Conservation (phyloP, 2,888 invertebrate genomes). For the Listrodromus nycthemerus region DNA sequence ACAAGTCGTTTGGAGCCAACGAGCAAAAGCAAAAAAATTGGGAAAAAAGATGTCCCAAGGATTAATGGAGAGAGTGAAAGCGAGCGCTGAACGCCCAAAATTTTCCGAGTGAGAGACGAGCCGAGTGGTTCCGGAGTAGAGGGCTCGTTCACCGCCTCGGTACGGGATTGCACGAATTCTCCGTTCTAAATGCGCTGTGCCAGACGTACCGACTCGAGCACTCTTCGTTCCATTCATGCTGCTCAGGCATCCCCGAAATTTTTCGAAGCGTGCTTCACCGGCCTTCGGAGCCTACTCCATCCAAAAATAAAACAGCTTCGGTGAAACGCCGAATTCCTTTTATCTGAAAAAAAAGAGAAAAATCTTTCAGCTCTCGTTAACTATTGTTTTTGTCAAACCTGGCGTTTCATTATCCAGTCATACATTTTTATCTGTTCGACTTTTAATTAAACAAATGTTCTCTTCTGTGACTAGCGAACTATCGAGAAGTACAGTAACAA, state of each 20-base stretch:
- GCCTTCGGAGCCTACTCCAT: neutral
- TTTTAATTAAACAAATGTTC: too few relatives aligned
- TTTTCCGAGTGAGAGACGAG: conserved; percentile 39
- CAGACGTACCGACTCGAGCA: conserved; percentile 5
- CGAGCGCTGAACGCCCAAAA: conserved; percentile 38
- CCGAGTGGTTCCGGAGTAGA: conserved; percentile 14
- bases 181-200: conserved; percentile 26
- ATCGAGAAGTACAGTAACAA: neutral
- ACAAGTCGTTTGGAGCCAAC: conserved; percentile 48
- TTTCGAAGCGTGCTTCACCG: conserved; percentile 21
- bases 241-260: conserved; percentile 38
- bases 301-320: neutral
- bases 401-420: neutral
- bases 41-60: neutral
- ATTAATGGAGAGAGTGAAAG: conserved; percentile 26
- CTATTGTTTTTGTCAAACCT: neutral
- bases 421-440: neutral
- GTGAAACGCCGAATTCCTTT: conserved; percentile 10
- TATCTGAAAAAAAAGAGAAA: conserved; percentile 1
- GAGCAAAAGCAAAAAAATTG: neutral
- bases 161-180: conserved; percentile 28
- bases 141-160: conserved; percentile 21
- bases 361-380: neutral
- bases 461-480: too few relatives aligned
- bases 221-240: conserved; percentile 16